Evolutionary conservation across 2,888 invertebrate species (phyloP).

Genomic region (Hydropsyche betteni): DNA sequence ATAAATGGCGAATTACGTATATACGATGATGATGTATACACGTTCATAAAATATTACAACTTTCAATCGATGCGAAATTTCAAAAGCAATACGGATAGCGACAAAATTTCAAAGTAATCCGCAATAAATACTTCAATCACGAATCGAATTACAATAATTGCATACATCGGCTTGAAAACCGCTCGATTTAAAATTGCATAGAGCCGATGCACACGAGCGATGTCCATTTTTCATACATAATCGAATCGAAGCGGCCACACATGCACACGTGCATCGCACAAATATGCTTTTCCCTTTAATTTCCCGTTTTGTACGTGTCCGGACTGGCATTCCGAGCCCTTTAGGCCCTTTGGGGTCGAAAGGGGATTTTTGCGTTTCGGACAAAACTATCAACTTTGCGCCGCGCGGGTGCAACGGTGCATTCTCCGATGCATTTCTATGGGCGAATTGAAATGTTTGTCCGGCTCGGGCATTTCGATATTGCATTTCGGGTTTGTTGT

Average conservation of each 20-base stretch:
- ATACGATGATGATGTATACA: no score
- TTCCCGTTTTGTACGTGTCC: conserved; percentile 10
- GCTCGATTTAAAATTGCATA: neutral
- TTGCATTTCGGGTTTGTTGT: neutral
- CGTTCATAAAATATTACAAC: no score
- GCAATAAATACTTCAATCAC: no score
- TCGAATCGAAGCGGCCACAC: neutral
- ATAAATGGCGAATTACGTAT: no score
- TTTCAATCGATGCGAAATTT: no score
- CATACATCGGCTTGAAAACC: no score
- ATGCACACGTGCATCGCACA: neutral
- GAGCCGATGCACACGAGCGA: neutral
- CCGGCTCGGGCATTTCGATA: neutral
- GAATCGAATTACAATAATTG: no score
- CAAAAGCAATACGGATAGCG: no score
- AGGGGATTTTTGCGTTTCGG: conserved; percentile 4
- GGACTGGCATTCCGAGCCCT: neutral
- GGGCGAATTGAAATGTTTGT: neutral
- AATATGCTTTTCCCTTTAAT: conserved; percentile 7
- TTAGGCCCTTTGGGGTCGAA: neutral
- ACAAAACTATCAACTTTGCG: conserved; percentile 1
- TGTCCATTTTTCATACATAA: conserved; percentile 3
- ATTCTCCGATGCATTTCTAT: neutral
- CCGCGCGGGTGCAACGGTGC: neutral
- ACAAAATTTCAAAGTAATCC: no score